Conservation (phyloP, 1,140 invertebrate species). For the Drosophila subobscura region DNA sequence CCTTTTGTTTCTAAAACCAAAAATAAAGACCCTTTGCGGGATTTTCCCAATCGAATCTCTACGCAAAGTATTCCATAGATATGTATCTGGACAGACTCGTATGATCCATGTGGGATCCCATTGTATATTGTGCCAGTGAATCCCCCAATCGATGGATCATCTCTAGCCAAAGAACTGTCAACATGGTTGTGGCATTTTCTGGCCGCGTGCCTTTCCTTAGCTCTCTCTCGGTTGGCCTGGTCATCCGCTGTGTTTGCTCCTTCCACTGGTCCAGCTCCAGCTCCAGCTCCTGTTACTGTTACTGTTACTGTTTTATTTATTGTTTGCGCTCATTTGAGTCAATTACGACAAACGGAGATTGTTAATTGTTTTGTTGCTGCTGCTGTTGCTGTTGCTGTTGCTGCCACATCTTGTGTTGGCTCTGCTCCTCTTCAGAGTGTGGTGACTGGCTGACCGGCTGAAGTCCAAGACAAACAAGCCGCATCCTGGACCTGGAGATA, state of each 20-base stretch:
- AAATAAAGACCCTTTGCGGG: too few species aligned
- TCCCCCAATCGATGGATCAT: too few species aligned
- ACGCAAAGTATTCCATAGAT: too few species aligned
- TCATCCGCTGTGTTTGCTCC: conserved; percentile 47
- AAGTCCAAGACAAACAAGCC: conserved; percentile 72
- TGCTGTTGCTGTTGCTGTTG: conserved; percentile 9
- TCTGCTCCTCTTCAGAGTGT: conserved; percentile 1
- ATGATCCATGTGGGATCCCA: too few species aligned
- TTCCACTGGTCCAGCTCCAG: conserved; percentile 7
- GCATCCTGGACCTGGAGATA: conserved; percentile 33
- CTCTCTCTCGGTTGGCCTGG: conserved; percentile 10
- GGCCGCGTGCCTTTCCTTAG: too few species aligned
- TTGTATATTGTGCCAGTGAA: too few species aligned
- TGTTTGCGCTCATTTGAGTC: conserved; percentile 79
- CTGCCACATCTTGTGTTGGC: not conserved
- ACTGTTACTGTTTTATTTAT: conserved; percentile 75
- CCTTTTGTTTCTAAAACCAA: too few species aligned
- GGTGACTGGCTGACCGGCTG: conserved; percentile 19
- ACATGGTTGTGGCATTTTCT: too few species aligned
- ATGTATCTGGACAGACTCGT: too few species aligned
- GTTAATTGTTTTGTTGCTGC: conserved; percentile 71
- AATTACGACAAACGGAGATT: conserved; percentile 77
- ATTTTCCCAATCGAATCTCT: too few species aligned
- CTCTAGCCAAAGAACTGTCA: too few species aligned
- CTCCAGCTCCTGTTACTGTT: conserved; percentile 15